Evolutionary conservation across 1,140 invertebrate species (phyloP), one percentile per base, ranked within the genome.

Genomic region (Neocloeon triangulifer): DNA sequence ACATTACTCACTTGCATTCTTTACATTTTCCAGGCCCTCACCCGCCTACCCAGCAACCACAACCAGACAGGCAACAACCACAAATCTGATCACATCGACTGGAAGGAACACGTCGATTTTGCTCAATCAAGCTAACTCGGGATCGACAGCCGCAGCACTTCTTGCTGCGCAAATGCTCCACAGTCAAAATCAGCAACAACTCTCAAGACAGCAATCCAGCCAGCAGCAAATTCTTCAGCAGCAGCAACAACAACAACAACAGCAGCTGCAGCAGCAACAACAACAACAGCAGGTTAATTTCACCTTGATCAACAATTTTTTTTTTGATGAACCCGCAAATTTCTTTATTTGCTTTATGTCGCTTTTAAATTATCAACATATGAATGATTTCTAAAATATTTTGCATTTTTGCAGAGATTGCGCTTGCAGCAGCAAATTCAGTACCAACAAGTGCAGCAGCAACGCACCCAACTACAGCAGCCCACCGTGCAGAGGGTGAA

Each of bases 401-500:
- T n/a, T n/a, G n/a, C n/a, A n/a, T n/a, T n/a, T n/a, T n/a, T n/a
- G n/a, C n/a, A n/a, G n/a, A n/a, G n/a, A n/a, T n/a, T n/a, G n/a
- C n/a, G n/a, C n/a, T 15, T 10, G 21, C 28, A 46, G 33, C 31
- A 41, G 27, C 34, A 38, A 25, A 37, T 8, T 23, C 26, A 27
- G 16, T 27, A 46, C 30, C 38, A 41, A 36, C 35, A 37, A n/a
- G 30, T 35, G 22, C 33, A 41, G 13, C 42, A 43, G 25, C 37
- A 22, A 37, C 33, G 37, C 15, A 46, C 9, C 33, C 36, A 30
- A 20, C 36, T 42, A 53, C 40, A 45, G 48, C 43, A 53, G 52
- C 59, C 49, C 51, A 14, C 43, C 41, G 32, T 53, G 54, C 46
- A 49, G 21, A 31, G 45, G 30, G n/a, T n/a, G n/a, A n/a, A n/a